Evolutionary conservation across 2,888 invertebrate genomes (phyloP).

Genomic region (Diarsia rubi): DNA sequence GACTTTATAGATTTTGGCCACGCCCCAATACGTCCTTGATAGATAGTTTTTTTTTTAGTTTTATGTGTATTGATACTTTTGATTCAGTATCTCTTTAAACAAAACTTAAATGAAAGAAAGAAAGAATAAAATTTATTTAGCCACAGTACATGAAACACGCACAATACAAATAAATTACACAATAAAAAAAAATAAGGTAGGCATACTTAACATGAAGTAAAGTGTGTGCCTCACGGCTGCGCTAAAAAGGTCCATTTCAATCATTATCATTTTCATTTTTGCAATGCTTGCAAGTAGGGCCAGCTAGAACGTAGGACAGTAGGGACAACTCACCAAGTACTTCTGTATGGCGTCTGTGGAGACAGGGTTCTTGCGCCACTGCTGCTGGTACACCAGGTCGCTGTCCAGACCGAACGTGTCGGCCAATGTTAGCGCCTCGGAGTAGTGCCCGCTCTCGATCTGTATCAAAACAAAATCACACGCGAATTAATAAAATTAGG

Average conservation of each 20-base stretch:
- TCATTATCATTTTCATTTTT: no score
- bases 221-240: no score
- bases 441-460: conserved; percentile 93
- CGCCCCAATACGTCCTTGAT: background rate
- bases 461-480: conserved; percentile 59
- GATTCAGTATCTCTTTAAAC: background rate
- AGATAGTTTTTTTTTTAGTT: no score
- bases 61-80: background rate
- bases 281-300: background rate
- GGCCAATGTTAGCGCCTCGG: conserved; percentile 93
- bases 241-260: no score
- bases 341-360: conserved; percentile 94
- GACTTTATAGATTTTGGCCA: background rate
- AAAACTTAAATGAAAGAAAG: no score
- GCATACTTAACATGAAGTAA: no score
- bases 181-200: no score
- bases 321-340: conserved; percentile 90
- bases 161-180: no score
- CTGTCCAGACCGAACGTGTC: conserved; percentile 93
- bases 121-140: no score
- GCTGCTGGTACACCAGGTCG: conserved; percentile 95
- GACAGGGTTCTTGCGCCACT: conserved; percentile 94
- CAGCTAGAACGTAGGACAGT: background rate
- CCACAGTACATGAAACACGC: no score
- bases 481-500: background rate